Evolutionary conservation across 2,888 invertebrate genomes (phyloP), one percentile per base, ranked within the genome.

Genomic region (Drosophila subquinaria): DNA sequence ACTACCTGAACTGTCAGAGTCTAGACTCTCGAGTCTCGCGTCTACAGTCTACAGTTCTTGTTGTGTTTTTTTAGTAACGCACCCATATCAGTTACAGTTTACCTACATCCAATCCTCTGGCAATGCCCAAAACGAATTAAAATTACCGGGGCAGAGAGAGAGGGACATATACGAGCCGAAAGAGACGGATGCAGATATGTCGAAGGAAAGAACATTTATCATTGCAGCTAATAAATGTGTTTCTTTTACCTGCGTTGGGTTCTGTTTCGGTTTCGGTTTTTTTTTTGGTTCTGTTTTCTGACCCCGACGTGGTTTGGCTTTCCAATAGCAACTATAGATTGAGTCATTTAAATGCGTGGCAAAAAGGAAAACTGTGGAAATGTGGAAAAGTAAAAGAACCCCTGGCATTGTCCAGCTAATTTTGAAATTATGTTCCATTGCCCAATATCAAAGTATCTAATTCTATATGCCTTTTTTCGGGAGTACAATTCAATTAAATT

Each of bases 161-260:
- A 53, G 33, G 59, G 51, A 42, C 5, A 10, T 15, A 10, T 13
- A 45, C 5, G 15, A 11, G n/a, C 4, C 10, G 48, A 48, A 20
- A 17, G 47, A 27, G 47, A 45, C n/a, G 13, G 45, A 17, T 11
- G 3, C 23, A 50, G 51, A 42, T n/a, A 13, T 27, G 38, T 53
- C 52, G 35, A 40, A 30, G n/a, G 40, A 65, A 74, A 61, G 86
- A 80, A 80, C 84, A 85, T 85, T 85, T 85, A 85, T 85, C 88
- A 85, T 87, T 80, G 80, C 60, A 87, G 84, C 84, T 84, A 84
- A 84, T 84, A 84, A 84, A 84, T 87, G 84, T 76, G 80, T 84
- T 84, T 73, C 78, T 77, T 52, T 81, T 82, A 81, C 81, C 82
- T 81, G 80, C 27, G 17, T 38, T 35, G 51, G 33, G 48, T 60